Evolutionary conservation across 1,140 invertebrate genomes (phyloP).

Genomic region (Solenopsis fugax): DNA sequence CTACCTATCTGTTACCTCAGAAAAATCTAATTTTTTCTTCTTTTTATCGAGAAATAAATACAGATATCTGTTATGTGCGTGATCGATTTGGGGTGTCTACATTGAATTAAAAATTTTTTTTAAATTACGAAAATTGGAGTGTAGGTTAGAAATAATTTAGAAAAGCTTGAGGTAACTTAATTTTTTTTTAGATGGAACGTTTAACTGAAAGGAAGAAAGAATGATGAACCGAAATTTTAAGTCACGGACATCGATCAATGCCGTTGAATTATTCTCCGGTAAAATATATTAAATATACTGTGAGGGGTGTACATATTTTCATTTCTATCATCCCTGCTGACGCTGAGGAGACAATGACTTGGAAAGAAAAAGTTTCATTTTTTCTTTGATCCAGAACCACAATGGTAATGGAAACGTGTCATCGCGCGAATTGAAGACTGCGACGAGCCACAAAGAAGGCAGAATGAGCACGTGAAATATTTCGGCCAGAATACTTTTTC

Average conservation of each 20-base stretch:
- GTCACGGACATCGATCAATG: background rate
- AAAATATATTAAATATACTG: background rate
- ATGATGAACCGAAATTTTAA: background rate
- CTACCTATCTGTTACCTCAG: background rate
- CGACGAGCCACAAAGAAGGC: slow-evolving; percentile 10
- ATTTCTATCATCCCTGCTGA: background rate
- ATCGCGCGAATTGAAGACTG: background rate
- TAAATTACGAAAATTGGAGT: background rate
- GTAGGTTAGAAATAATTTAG: slow-evolving; percentile 6
- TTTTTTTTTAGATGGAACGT: background rate
- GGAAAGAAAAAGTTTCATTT: slow-evolving; percentile 15
- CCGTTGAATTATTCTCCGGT: background rate
- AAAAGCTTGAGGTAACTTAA: background rate
- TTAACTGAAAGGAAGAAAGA: background rate
- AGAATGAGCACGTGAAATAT: background rate
- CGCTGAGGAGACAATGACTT: background rate
- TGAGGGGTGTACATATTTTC: background rate
- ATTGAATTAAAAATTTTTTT: background rate
- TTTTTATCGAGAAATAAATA: background rate
- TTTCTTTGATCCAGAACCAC: slow-evolving; percentile 4
- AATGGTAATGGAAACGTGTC: background rate
- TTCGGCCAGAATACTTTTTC: slow-evolving; percentile 5
- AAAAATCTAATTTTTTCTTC: background rate
- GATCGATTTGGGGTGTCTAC: background rate
- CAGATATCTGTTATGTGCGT: background rate